These are phyloP conservation scores for Egretta garzetta DNA, from an alignment of 2,113 vertebrate genomes.

Conservation along the genomic window DNA sequence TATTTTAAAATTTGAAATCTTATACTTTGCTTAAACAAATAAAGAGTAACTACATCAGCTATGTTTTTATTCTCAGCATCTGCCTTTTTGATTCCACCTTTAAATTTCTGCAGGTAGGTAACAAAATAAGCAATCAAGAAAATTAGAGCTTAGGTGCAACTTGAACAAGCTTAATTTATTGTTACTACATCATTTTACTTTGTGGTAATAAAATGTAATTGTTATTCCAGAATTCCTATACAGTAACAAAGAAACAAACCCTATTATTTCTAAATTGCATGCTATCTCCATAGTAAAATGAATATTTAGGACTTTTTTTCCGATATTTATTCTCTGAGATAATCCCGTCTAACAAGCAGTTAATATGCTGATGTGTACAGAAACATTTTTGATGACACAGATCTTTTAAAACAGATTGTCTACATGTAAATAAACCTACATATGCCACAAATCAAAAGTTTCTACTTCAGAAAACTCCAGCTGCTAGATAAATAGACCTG, in stretches of 20 bases:
- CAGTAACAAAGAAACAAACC: background rate
- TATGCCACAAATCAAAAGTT: constrained; percentile 60
- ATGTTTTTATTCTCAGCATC: background rate
- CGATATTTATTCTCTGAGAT: constrained; percentile 26
- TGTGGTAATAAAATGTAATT: background rate
- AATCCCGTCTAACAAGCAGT: background rate
- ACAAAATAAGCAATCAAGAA: background rate
- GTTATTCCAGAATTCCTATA: background rate
- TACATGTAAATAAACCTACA: background rate
- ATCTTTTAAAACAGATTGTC: constrained; percentile 32
- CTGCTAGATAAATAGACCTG: background rate
- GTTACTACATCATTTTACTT: background rate
- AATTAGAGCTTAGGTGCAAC: background rate
- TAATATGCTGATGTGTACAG: background rate
- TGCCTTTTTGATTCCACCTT: background rate
- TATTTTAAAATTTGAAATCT: background rate
- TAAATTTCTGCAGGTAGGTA: background rate
- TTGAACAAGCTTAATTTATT: background rate
- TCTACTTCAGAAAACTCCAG: constrained; percentile 29
- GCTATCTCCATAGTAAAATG: background rate
- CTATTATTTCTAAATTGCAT: background rate
- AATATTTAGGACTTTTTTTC: background rate
- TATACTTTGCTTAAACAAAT: constrained; percentile 9
- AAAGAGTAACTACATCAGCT: background rate
- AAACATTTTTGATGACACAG: background rate